phyloP scores from a whole-genome alignment of 2,888 invertebrate genomes.

The Marasmarcha lunaedactyla region DNA sequence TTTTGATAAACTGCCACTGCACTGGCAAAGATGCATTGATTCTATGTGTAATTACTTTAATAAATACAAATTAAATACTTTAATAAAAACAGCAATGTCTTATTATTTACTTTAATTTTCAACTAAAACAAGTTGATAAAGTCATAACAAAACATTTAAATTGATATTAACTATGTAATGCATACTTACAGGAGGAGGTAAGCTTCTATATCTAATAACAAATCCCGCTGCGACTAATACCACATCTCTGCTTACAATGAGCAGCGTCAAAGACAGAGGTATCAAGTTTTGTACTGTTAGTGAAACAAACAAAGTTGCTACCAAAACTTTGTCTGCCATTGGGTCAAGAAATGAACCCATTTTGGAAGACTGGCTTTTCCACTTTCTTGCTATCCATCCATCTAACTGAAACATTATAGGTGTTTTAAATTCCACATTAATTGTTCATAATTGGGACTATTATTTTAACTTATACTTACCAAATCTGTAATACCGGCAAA shows the following conservation, averaged over 20 bases:
- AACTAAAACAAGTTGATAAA: too few relatives aligned
- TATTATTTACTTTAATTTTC: too few relatives aligned
- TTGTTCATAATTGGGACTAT: too few relatives aligned
- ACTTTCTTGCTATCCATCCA: conserved; percentile 96
- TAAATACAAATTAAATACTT: not conserved
- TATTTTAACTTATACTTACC: conserved; percentile 69
- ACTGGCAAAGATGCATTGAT: too few relatives aligned
- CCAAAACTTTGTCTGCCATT: conserved; percentile 94
- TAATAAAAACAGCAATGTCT: too few relatives aligned
- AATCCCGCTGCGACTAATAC: conserved; percentile 86
- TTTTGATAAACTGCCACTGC: too few relatives aligned
- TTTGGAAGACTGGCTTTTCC: conserved; percentile 90
- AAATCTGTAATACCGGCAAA: conserved; percentile 93
- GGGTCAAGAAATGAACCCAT: conserved; percentile 97
- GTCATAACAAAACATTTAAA: too few relatives aligned
- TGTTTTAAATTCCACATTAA: too few relatives aligned
- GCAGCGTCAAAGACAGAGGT: conserved; percentile 81
- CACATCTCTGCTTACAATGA: conserved; percentile 88
- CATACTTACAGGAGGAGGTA: conserved; percentile 88
- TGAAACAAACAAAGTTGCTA: conserved; percentile 89
- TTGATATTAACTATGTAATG: too few relatives aligned
- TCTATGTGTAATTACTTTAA: too few relatives aligned
- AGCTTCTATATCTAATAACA: conserved; percentile 89
- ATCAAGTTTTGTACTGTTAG: conserved; percentile 88
- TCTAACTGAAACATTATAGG: conserved; percentile 75